Evolutionary conservation across 1,140 invertebrate species (phyloP).

Genomic region (Pomacea maculata): DNA sequence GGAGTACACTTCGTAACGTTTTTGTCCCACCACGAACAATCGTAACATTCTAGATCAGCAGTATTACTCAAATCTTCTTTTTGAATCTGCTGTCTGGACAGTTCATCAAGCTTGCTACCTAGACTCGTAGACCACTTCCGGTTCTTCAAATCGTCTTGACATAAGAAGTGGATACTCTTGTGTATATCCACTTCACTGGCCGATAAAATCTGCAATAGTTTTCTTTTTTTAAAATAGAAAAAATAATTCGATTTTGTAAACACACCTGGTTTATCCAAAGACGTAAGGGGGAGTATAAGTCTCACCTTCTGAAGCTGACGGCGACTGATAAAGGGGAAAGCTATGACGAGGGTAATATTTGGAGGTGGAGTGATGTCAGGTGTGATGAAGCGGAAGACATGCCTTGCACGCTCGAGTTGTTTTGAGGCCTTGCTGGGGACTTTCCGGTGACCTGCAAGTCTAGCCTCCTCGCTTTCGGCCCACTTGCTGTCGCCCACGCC

Average conservation of each 20-base stretch:
- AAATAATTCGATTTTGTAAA: too few species aligned
- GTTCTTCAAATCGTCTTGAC: too few species aligned
- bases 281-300: neutral
- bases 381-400: constrained; percentile 16
- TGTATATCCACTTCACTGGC: too few species aligned
- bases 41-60: neutral
- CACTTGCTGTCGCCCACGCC: neutral
- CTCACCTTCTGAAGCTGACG: neutral
- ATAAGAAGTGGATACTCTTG: too few species aligned
- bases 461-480: neutral
- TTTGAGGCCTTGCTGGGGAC: neutral
- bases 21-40: neutral
- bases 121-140: too few species aligned
- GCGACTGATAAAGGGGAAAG: constrained; percentile 2
- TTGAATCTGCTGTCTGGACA: neutral
- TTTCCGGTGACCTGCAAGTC: neutral
- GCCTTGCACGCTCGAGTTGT: neutral
- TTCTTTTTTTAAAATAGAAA: too few species aligned
- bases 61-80: neutral
- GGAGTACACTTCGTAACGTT: too few species aligned
- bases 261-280: too few species aligned
- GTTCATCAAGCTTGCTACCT: too few species aligned
- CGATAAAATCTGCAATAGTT: too few species aligned
- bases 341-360: constrained; percentile 12
- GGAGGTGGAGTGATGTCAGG: constrained; percentile 7